A percentile compares a stretch with the other conserved stretches of the same genome.
Conservation (phyloP, 2,113 vertebrate genomes). For the Austrofundulus limnaeus region DNA sequence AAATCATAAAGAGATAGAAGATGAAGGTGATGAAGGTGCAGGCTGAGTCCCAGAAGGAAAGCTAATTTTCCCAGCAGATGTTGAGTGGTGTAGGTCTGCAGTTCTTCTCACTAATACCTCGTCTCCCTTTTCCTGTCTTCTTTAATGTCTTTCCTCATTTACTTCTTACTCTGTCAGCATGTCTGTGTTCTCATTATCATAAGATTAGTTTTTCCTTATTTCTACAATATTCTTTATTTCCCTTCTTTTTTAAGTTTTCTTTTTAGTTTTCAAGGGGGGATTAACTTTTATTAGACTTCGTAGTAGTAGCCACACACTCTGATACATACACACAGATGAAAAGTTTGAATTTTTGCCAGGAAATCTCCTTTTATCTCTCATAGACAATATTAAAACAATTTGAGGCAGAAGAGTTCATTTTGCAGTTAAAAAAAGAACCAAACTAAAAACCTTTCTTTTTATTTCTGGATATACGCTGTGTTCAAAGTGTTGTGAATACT, state of each 20-base stretch:
- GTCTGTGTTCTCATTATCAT: conserved; percentile 12
- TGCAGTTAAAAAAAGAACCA: conserved; percentile 49
- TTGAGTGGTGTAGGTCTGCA: conserved; percentile 48
- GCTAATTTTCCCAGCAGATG: conserved; percentile 71
- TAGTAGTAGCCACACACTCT: neutral
- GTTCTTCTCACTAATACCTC: conserved; percentile 50
- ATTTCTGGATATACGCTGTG: conserved; percentile 8
- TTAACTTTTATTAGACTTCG: neutral
- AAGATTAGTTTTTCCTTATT: neutral
- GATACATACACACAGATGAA: neutral
- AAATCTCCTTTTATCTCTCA: conserved; percentile 39
- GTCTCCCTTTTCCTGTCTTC: neutral
- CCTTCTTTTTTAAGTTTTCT: neutral
- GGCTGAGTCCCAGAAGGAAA: conserved; percentile 60
- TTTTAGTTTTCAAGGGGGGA: neutral
- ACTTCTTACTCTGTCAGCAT: conserved; percentile 9
- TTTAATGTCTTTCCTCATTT: conserved; percentile 20
- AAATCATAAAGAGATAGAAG: conserved; percentile 41
- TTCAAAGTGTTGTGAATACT: conserved; percentile 15
- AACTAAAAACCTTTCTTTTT: conserved; percentile 24
- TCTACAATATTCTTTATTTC: neutral
- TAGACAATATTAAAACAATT: conserved; percentile 42
- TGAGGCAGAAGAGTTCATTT: conserved; percentile 20
- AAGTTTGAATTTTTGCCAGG: conserved; percentile 27
- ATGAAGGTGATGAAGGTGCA: conserved; percentile 52